These are phyloP conservation scores for Drosophila punjabiensis DNA, from an alignment of 1,140 invertebrate species.

Conservation along the genomic window DNA sequence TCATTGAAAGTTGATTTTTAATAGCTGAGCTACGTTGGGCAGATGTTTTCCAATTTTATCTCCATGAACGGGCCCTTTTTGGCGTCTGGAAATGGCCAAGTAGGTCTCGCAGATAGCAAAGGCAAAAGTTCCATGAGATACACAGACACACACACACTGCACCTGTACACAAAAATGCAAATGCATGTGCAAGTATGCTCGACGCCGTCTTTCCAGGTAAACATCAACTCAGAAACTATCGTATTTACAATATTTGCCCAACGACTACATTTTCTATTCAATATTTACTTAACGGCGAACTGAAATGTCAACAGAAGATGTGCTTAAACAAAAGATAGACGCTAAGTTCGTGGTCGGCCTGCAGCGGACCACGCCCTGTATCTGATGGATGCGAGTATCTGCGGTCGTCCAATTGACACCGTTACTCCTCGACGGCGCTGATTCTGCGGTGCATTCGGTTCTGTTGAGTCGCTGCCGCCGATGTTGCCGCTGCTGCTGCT, in stretches of 20 bases:
- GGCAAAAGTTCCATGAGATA: slow-evolving; percentile 44
- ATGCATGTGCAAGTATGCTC: slow-evolving; percentile 60
- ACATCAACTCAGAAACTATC: slow-evolving; percentile 67
- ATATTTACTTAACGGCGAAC: slow-evolving; percentile 79
- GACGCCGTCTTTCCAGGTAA: slow-evolving; percentile 44
- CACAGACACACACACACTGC: slow-evolving; percentile 9
- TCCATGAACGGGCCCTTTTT: slow-evolving; percentile 11
- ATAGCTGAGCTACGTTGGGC: slow-evolving; percentile 24
- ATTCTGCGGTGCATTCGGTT: slow-evolving; percentile 51
- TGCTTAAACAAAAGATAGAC: slow-evolving; percentile 74
- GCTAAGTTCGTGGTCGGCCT: slow-evolving; percentile 44
- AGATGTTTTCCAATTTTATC: slow-evolving; percentile 29
- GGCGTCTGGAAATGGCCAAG: slow-evolving; percentile 42
- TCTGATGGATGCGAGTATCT: slow-evolving; percentile 63
- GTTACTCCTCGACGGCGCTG: slow-evolving; percentile 42
- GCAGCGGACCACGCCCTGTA: slow-evolving; percentile 60
- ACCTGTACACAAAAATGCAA: slow-evolving; percentile 71
- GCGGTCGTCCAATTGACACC: slow-evolving; percentile 60
- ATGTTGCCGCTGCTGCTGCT: slow-evolving; percentile 20
- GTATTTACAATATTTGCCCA: slow-evolving; percentile 81
- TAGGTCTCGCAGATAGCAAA: slow-evolving; percentile 44
- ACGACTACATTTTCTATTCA: slow-evolving; percentile 76
- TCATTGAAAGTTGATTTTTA: slow-evolving; percentile 59
- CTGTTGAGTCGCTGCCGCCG: slow-evolving; percentile 21
- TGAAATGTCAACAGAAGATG: slow-evolving; percentile 72